Base-by-base conservation (phyloP, 2,888 invertebrate species). In the Parnassius smintheus region DNA sequence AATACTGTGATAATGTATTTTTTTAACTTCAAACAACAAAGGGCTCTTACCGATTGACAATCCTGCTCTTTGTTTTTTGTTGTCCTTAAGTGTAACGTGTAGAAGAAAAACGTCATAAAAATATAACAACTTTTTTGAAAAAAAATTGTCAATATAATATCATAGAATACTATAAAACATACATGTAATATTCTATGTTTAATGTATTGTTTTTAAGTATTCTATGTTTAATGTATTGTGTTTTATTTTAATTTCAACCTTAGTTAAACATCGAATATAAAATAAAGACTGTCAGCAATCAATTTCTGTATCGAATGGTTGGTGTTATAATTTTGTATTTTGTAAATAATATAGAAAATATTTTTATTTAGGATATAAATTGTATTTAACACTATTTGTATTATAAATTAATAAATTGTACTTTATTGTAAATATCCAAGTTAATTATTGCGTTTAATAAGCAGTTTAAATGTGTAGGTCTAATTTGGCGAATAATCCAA, bases 191-290 rank as follows among this genome's bases (percentile, higher is more conserved):
- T 18, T 18, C 18, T 18, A 18, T 1, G 18, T 18, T 18, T 18
- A 18, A 18, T 1, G 18, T 18, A 18, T 18, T 18, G 18, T 18
- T 18, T 18, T 18, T 18, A 1, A 18, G 18, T 18, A 18, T 18
- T 18, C 18, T 18, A 18, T 18, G 18, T 18, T 18, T 18, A 18
- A 18, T 59, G 10, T 13, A 45, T 13, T 11, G 22, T n/a, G 48
- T 0, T 11, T 22, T 8, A 12, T 12, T 45, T 10, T 9, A 45
- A 9, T 12, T 11, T 9, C n/a, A 9, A 49, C 13, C 52, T 64
- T 50, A 52, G 53, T 64, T 60, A 49, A 57, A 64, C 64, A 64
- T 64, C 64, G 64, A 64, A 64, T 60, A 35, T 59, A 64, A 62
- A 57, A 49, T 48, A 48, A 64, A 64, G 64, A 64, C 64, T 64